These are phyloP conservation scores for Drosophila bocqueti DNA, from an alignment of 1,140 invertebrate genomes.

Conservation along the genomic window DNA sequence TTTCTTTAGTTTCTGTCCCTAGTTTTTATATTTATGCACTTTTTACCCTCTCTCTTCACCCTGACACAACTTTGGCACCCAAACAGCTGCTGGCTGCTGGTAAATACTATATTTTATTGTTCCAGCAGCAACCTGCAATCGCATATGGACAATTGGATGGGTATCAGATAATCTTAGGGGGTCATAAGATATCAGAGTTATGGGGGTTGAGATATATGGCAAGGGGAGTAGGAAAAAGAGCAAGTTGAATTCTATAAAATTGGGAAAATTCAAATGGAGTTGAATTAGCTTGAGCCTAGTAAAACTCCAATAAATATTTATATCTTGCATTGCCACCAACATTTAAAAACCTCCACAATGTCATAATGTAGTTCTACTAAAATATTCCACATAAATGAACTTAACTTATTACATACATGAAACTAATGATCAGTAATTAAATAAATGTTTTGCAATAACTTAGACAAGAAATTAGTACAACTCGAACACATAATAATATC, in stretches of 20 bases:
- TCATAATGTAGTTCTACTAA: background rate
- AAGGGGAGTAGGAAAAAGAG: background rate
- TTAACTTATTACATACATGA: constrained; percentile 1
- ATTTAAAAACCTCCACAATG: background rate
- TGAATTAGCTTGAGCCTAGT: too few relatives aligned
- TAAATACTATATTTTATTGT: constrained; percentile 51
- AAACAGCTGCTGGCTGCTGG: constrained; percentile 37
- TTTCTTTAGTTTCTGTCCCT: constrained; percentile 38
- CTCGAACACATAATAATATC: too few relatives aligned
- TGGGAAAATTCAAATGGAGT: too few relatives aligned
- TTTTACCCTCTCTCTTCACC: background rate
- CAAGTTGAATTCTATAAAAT: background rate
- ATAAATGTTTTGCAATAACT: background rate
- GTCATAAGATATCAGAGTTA: constrained; percentile 41
- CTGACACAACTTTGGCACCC: constrained; percentile 48
- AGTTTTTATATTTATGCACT: constrained; percentile 57
- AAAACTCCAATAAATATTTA: background rate
- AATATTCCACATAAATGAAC: constrained; percentile 13
- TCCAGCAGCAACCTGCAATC: constrained; percentile 10
- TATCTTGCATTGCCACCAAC: background rate
- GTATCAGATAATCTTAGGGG: constrained; percentile 39
- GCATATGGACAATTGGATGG: constrained; percentile 32
- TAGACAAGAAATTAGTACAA: too few relatives aligned
- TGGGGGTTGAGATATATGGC: constrained; percentile 1
- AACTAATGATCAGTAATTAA: background rate